These are phyloP conservation scores for Meiosimyza platycephala DNA, from an alignment of 2,888 invertebrate species.

Conservation along the genomic window DNA sequence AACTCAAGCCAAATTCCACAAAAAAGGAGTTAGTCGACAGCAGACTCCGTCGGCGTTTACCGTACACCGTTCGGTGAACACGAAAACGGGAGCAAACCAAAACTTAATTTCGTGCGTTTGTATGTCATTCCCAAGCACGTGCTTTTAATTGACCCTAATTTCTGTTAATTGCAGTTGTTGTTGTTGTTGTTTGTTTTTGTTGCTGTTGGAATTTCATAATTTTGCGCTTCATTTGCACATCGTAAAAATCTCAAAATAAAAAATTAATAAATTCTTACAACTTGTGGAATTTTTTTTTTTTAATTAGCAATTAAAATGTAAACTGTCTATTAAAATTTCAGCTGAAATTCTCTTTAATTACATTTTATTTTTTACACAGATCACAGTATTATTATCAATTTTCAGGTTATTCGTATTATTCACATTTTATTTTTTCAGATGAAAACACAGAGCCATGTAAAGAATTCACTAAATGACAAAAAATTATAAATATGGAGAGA, in stretches of 20 bases:
- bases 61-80: not conserved
- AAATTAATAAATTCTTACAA: too few relatives aligned
- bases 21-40: too few relatives aligned
- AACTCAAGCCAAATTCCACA: slow-evolving; percentile 11
- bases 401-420: too few relatives aligned
- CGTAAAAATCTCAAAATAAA: slow-evolving; percentile 4
- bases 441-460: not conserved
- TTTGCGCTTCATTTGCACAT: slow-evolving; percentile 30
- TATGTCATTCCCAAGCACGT: slow-evolving; percentile 45
- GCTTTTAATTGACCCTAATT: slow-evolving; percentile 45
- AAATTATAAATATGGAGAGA: not conserved
- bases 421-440: too few relatives aligned
- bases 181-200: slow-evolving; percentile 10
- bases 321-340: too few relatives aligned
- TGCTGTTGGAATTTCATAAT: slow-evolving; percentile 26
- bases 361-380: too few relatives aligned
- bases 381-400: too few relatives aligned
- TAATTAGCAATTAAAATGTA: too few relatives aligned
- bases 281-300: too few relatives aligned
- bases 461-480: slow-evolving; percentile 11
- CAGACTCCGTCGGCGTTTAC: too few relatives aligned
- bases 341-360: too few relatives aligned
- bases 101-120: slow-evolving; percentile 31
- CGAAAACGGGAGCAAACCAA: slow-evolving; percentile 18
- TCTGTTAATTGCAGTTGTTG: slow-evolving; percentile 8